These are phyloP conservation scores for Rhimphoctona megacephalus DNA, from an alignment of 2,888 invertebrate genomes.

Conservation along the genomic window DNA sequence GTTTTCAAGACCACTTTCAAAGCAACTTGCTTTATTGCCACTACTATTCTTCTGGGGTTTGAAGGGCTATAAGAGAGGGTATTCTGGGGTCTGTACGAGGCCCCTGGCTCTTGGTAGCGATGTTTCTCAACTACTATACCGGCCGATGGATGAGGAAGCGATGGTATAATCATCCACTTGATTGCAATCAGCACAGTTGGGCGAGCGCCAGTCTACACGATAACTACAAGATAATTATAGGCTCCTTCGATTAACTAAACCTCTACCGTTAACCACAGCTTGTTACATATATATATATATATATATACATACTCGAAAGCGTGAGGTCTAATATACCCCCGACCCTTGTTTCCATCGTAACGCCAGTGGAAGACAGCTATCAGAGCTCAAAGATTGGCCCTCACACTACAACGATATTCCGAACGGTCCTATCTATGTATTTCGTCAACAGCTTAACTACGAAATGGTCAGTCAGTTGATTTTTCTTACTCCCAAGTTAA, in stretches of 20 bases:
- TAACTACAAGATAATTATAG: constrained; percentile 73
- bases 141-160: constrained; percentile 61
- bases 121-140: constrained; percentile 34
- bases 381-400: constrained; percentile 22
- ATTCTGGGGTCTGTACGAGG: constrained; percentile 25
- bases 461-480: not conserved
- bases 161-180: constrained; percentile 70
- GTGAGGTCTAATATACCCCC: constrained; percentile 35
- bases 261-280: constrained; percentile 60
- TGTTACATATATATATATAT: constrained; percentile 30
- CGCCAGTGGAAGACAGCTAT: constrained; percentile 32
- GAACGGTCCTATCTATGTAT: not conserved
- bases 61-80: constrained; percentile 7
- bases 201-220: constrained; percentile 70
- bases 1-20: constrained; percentile 26
- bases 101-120: constrained; percentile 21
- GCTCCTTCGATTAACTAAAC: constrained; percentile 70
- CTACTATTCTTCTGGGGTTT: constrained; percentile 22
- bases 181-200: constrained; percentile 72
- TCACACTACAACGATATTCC: constrained; percentile 25
- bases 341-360: constrained; percentile 24
- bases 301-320: constrained; percentile 2
- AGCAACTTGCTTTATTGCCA: constrained; percentile 21
- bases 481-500: not conserved
- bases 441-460: constrained; percentile 7